phyloP scores from a whole-genome alignment of 2,797 vertebrate species.

The Sebastes cheni region DNA sequence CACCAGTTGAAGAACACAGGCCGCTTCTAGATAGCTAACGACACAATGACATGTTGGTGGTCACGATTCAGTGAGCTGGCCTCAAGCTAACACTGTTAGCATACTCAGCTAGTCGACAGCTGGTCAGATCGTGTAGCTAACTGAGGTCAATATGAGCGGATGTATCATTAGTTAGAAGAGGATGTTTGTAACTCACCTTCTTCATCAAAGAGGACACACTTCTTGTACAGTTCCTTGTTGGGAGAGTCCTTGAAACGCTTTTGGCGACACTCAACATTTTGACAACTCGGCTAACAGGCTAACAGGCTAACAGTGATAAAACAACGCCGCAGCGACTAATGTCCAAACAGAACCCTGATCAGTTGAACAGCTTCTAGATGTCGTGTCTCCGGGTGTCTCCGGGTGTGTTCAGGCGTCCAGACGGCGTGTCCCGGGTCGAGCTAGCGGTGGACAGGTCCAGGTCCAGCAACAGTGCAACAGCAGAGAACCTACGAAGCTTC shows the following conservation, averaged over 20 bases:
- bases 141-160: fast-evolving
- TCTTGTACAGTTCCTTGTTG: conserved; percentile 35
- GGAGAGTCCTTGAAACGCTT: conserved; percentile 71
- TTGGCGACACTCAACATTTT: conserved; percentile 76
- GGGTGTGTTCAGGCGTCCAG: not conserved
- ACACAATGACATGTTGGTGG: not conserved
- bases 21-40: fast-evolving
- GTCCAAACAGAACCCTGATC: not conserved
- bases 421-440: too few species aligned
- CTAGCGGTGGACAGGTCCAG: fast-evolving
- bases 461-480: too few species aligned
- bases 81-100: conserved; percentile 38
- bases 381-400: not conserved
- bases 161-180: fast-evolving
- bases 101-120: conserved; percentile 19
- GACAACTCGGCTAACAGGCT: conserved; percentile 12
- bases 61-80: not conserved
- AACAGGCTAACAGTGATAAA: not conserved
- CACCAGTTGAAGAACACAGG: fast-evolving
- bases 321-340: not conserved
- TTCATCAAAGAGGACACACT: conserved; percentile 70
- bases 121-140: not conserved
- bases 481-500: conserved; percentile 14
- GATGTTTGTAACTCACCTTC: conserved; percentile 66
- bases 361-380: too few species aligned